Conservation (phyloP, 2,797 vertebrate genomes). For the Danionella dracula region DNA sequence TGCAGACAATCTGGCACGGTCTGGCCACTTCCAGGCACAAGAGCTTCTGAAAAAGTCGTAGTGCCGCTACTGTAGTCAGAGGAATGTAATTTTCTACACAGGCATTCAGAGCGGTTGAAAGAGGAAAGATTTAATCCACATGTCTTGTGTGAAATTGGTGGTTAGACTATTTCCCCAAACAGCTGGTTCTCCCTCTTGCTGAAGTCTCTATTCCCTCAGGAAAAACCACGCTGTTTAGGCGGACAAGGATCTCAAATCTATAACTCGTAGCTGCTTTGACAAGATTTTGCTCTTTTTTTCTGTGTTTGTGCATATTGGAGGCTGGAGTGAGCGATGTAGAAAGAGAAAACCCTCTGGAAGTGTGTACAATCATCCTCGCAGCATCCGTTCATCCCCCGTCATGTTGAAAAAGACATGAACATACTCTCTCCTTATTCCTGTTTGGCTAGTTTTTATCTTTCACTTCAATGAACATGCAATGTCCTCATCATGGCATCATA, state of each 20-base stretch:
- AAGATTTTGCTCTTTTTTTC: slow-evolving; percentile 58
- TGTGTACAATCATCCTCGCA: slow-evolving; percentile 36
- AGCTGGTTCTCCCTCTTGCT: slow-evolving; percentile 25
- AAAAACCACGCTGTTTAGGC: slow-evolving; percentile 65
- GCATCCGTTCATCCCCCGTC: slow-evolving; percentile 32
- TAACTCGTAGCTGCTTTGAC: slow-evolving; percentile 60
- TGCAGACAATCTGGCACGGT: slow-evolving; percentile 67
- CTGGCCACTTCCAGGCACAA: slow-evolving; percentile 56
- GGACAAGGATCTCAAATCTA: slow-evolving; percentile 71
- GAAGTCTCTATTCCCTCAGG: slow-evolving; percentile 58
- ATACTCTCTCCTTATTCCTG: background rate
- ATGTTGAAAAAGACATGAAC: slow-evolving; percentile 30
- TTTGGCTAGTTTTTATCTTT: background rate
- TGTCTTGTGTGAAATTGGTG: slow-evolving; percentile 77
- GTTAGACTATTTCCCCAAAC: slow-evolving; percentile 39
- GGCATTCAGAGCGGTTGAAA: slow-evolving; percentile 70
- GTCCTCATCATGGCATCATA: background rate
- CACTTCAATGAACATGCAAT: background rate
- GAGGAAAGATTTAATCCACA: slow-evolving; percentile 74
- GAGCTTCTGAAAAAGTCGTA: slow-evolving; percentile 63
- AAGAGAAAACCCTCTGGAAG: slow-evolving; percentile 30
- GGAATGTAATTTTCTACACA: slow-evolving; percentile 74
- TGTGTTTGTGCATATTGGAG: slow-evolving; percentile 41
- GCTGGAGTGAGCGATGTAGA: slow-evolving; percentile 45
- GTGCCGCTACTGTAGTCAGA: slow-evolving; percentile 56